Conservation (phyloP, 2,113 vertebrate species). For the Melospiza melodia region DNA sequence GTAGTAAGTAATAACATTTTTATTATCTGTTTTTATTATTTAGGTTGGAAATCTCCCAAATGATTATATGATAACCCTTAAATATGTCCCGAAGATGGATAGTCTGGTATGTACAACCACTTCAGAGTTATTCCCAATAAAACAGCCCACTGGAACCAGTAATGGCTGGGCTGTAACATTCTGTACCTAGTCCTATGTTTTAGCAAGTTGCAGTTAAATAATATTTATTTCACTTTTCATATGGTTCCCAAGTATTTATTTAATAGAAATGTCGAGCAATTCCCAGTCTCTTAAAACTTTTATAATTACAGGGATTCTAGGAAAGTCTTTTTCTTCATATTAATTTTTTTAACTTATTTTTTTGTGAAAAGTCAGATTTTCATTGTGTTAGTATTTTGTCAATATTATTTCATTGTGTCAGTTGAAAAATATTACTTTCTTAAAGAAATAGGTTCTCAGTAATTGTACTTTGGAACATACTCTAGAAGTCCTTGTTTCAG, state of each 20-base stretch:
- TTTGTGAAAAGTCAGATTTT: not conserved
- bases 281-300: not conserved
- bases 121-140: slow-evolving; percentile 30
- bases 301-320: not conserved
- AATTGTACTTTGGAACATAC: not conserved
- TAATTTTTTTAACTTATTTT: not conserved
- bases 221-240: not conserved
- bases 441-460: not conserved
- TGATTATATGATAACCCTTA: slow-evolving; percentile 82
- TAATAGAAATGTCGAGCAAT: not conserved
- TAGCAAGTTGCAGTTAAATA: not conserved
- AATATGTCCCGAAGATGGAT: slow-evolving; percentile 81
- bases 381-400: not conserved
- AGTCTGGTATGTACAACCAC: slow-evolving; percentile 74
- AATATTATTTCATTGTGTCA: not conserved
- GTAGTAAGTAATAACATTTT: not conserved
- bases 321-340: not conserved
- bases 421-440: not conserved
- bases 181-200: not conserved
- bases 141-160: not conserved
- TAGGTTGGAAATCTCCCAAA: slow-evolving; percentile 84
- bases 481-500: not conserved
- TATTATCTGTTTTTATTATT: slow-evolving; percentile 6
- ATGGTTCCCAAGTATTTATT: not conserved
- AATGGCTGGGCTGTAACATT: not conserved